Evolutionary conservation across 2,113 vertebrate species (phyloP), one percentile per base, ranked within the genome.

Genomic region (Riparia riparia): DNA sequence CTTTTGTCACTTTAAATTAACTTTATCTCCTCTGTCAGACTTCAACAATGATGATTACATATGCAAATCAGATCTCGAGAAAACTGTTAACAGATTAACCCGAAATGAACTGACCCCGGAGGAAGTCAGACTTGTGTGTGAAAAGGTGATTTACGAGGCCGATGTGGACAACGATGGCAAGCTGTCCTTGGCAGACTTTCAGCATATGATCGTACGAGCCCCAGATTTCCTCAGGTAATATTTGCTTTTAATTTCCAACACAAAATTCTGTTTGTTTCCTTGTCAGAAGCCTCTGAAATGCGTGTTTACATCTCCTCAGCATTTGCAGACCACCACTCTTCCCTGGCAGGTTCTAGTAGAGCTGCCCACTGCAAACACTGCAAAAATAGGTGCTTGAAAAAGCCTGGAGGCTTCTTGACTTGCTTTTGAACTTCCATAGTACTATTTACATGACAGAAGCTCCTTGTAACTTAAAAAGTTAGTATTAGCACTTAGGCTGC

Each of bases 1-100:
- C 16, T 83, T 32, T 21, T 34, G 29, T 60, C 26, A 8, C 57
- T 53, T 61, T 22, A 25, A 87, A 61, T 50, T 29, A 2, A 29
- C 71, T 84, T 49, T 78, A 20, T 70, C 88, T 86, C 70, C 47
- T 91, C 79, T 49, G 34, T 37, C 95, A 99, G 99, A 99, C 97
- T 99, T 99, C 92, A 99, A 99, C 97, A 96, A 99, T 0, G 99
- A 99, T 1, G 98, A 99, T 97, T 99, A 99, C 86, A 99, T 99
- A 97, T 99, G 99, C 54, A 98, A 98, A 44, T 98, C 98, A 12
- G 99, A 99, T 76, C 97, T 99, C 85, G 99, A 99, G 97, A 99
- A 99, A 98, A 99, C 99, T 0, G 97, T 99, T 56, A 99, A 98
- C 93, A 99, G 98, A 82, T 97, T 99, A 96, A 99, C 99, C 1